phyloP scores from a whole-genome alignment of 2,888 invertebrate genomes.

The Macroteleia sp. region DNA sequence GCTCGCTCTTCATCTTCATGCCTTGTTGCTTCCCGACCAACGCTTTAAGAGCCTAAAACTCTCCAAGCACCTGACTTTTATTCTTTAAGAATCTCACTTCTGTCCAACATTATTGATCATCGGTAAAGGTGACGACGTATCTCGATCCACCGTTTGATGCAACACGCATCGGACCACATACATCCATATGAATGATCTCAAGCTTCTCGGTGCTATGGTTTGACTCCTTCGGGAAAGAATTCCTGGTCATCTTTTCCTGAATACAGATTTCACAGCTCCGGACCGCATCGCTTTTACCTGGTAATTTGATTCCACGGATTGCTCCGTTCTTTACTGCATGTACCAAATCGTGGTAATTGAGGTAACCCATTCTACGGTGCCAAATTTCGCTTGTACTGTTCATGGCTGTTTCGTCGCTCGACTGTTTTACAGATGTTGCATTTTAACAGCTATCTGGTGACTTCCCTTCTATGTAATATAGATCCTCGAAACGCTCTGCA shows the following conservation, averaged over 20 bases:
- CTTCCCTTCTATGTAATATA: not conserved
- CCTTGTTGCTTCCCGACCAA: not conserved
- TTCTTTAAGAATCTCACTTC: slow-evolving; percentile 59
- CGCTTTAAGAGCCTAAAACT: slow-evolving; percentile 22
- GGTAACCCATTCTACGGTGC: not conserved
- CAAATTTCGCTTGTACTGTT: too few relatives aligned
- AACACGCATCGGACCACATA: slow-evolving; percentile 60
- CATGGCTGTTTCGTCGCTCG: too few relatives aligned
- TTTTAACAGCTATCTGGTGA: not conserved
- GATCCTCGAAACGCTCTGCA: not conserved
- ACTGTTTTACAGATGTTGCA: too few relatives aligned
- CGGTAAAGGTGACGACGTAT: slow-evolving; percentile 48
- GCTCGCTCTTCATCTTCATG: not conserved
- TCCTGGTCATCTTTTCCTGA: not conserved
- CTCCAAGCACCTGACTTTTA: slow-evolving; percentile 38
- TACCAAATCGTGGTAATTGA: not conserved
- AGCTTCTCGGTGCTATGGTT: not conserved
- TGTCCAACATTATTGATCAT: slow-evolving; percentile 59
- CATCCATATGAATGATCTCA: slow-evolving; percentile 67
- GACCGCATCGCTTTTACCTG: not conserved
- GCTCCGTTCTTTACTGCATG: not conserved
- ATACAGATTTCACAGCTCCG: not conserved
- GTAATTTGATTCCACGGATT: not conserved
- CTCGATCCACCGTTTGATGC: slow-evolving; percentile 14
- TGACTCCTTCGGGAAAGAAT: not conserved